Evolutionary conservation across 2,797 vertebrate species (phyloP), one percentile per base, ranked within the genome.

Genomic region (Poeciliopsis gracilis): DNA sequence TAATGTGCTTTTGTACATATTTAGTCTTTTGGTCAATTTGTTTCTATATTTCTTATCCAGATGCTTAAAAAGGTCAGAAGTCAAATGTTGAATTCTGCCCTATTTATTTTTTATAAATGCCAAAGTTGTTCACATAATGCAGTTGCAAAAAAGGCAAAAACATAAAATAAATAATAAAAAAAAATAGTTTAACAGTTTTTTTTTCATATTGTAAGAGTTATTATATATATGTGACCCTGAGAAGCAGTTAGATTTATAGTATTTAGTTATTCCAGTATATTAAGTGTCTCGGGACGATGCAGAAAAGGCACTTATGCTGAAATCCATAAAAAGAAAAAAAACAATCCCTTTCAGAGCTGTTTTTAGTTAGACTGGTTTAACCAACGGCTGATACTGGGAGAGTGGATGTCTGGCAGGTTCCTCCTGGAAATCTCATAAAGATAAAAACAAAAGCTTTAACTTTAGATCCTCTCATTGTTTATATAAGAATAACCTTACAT

Each of bases 91-190:
- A 84, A 70, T 75, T 77, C 77, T 5, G 59, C 11, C 3, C 69
- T 87, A 77, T 88, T 88, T 87, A 80, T 86, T 85, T 87, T 84
- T 89, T 69, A 81, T 84, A 86, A 84, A 84, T 4, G 41, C 82
- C 82, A 12, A 25, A 79, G 57, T 75, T 2, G 45, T 2, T 18
- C 28, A 69, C 53, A 77, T 49, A 4, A 76, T 45, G 28, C 28
- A 66, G 0, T n/a, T 5, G 5, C 33, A 51, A 15, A 18, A 41
- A 67, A 75, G 45, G 33, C 30, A 36, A 38, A 23, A 12, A 43
- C 11, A 45, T 1, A 45, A 46, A 13, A 13, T 13, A 46, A 46
- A 15, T 13, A 46, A 46, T 5, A 36, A 36, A 5, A 13, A 36
- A 13, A 46, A 46, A 41, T 4, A 43, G 66, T 41, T 43, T 15